Evolutionary conservation across 2,113 vertebrate genomes (phyloP).

Genomic region (Pycnonotus jocosus): DNA sequence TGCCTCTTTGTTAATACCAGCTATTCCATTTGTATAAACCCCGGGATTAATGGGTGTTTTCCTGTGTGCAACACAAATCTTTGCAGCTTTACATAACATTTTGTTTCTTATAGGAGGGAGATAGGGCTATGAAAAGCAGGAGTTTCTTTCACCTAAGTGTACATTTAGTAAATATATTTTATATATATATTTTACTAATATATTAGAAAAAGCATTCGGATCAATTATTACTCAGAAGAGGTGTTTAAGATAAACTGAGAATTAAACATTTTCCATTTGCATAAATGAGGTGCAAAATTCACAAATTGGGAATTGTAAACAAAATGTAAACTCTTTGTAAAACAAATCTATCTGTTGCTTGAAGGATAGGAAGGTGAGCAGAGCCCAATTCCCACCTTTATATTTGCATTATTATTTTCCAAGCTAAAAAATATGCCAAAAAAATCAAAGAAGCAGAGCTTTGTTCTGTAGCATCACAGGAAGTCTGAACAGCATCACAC

Average conservation of each 20-base stretch:
- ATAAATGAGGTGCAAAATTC: neutral
- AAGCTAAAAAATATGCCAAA: neutral
- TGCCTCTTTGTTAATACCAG: neutral
- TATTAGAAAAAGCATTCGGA: neutral
- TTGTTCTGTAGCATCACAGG: neutral
- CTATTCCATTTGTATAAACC: neutral
- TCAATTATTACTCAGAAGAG: neutral
- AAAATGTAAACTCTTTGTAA: neutral
- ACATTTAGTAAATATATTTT: neutral
- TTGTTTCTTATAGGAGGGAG: neutral
- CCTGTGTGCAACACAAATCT: neutral
- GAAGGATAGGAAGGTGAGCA: neutral
- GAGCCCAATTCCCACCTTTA: neutral
- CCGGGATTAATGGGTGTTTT: neutral
- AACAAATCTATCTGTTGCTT: neutral
- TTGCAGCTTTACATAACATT: neutral
- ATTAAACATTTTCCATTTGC: neutral
- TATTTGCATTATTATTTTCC: neutral
- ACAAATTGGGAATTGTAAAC: neutral
- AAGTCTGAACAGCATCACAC: neutral
- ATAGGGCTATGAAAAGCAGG: neutral
- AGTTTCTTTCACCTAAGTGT: neutral
- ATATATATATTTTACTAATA: neutral
- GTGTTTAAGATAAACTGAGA: neutral
- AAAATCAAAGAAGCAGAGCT: neutral